A percentile compares a stretch with the other conserved stretches of the same genome.
Conservation (phyloP, 2,888 invertebrate genomes). For the Graphium colonna region DNA sequence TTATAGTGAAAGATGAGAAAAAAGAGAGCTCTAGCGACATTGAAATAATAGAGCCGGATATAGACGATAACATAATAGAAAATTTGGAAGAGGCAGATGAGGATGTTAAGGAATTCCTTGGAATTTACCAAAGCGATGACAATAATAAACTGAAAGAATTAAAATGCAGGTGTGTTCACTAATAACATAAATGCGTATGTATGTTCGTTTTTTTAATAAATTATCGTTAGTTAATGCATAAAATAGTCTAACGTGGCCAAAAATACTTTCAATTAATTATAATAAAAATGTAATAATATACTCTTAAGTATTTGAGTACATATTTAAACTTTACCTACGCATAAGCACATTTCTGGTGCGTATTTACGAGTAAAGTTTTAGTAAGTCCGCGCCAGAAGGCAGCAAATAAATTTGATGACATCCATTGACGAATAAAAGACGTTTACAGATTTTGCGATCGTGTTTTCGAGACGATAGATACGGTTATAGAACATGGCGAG, state of each 20-base stretch:
- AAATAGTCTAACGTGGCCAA: too few species aligned
- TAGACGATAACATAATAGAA: conserved; percentile 57
- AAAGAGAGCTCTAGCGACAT: conserved; percentile 59
- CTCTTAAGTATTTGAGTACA: too few species aligned
- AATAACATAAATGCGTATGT: too few species aligned
- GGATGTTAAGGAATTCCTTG: conserved; percentile 65
- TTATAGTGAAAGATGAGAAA: conserved; percentile 45
- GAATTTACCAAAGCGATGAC: conserved; percentile 52
- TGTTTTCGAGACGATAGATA: conserved; percentile 43
- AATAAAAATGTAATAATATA: too few species aligned
- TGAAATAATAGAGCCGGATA: conserved; percentile 59
- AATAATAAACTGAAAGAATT: conserved; percentile 41
- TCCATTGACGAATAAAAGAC: background rate
- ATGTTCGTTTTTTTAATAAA: too few species aligned
- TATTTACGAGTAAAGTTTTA: too few species aligned
- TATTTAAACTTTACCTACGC: too few species aligned
- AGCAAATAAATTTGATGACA: background rate
- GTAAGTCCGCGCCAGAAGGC: too few species aligned
- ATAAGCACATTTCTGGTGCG: too few species aligned
- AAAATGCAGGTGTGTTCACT: conserved; percentile 65
- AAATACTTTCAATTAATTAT: too few species aligned
- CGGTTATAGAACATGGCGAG: conserved; percentile 57
- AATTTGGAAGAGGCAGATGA: conserved; percentile 71
- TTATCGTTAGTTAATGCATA: too few species aligned
- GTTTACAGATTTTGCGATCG: conserved; percentile 55